A percentile compares a stretch with the other conserved stretches of the same genome.
phyloP scores from a whole-genome alignment of 2,888 invertebrate genomes.

The Athrips mouffetella region DNA sequence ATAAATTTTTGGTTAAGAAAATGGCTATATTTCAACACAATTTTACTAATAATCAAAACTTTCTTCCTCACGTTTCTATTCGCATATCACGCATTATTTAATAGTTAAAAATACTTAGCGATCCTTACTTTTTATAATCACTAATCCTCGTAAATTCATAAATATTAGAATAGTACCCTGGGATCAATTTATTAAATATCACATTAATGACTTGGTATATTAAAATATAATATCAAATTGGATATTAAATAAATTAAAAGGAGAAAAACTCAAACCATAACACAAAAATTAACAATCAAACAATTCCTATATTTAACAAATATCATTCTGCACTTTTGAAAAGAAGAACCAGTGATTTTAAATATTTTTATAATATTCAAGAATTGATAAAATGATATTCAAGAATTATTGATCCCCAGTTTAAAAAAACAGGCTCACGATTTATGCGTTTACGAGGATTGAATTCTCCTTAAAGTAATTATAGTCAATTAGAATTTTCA shows the following conservation, averaged over 20 bases:
- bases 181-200: too few species aligned
- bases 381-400: too few species aligned
- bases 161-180: too few species aligned
- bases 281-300: not conserved
- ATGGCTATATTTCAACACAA: constrained; percentile 52
- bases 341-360: too few species aligned
- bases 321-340: too few species aligned
- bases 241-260: too few species aligned
- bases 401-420: too few species aligned
- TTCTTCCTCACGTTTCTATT: constrained; percentile 59
- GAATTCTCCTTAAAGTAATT: constrained; percentile 21
- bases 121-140: constrained; percentile 27
- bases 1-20: constrained; percentile 24
- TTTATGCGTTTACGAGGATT: not conserved
- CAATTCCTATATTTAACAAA: too few species aligned
- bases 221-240: too few species aligned
- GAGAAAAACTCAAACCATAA: not conserved
- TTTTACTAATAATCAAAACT: constrained; percentile 34
- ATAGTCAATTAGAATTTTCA: constrained; percentile 61
- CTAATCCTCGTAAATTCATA: too few species aligned
- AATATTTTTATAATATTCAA: not conserved
- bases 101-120: constrained; percentile 32
- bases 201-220: too few species aligned
- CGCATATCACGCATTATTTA: constrained; percentile 62
- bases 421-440: not conserved